Conservation (phyloP, 2,888 invertebrate species). For the Heliconius ismenius region DNA sequence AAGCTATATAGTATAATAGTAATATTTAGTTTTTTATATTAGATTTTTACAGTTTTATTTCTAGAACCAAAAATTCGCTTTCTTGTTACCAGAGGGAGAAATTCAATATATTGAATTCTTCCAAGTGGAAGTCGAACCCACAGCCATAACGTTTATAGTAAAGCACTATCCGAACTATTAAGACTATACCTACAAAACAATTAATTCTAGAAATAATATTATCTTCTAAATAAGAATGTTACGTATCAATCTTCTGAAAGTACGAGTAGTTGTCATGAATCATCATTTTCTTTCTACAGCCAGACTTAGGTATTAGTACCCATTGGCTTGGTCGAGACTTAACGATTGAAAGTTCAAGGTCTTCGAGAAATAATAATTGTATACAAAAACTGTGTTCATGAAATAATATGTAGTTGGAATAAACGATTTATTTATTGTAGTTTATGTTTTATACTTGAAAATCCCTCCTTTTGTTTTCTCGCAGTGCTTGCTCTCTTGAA, state of each 20-base stretch:
- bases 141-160: no score
- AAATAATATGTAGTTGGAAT: not conserved
- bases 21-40: not conserved
- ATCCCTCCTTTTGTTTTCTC: no score
- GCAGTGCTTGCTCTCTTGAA: no score
- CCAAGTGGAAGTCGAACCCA: no score
- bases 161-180: no score
- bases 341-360: slow-evolving; percentile 2
- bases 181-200: no score
- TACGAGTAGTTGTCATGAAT: not conserved
- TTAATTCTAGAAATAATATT: no score
- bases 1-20: not conserved
- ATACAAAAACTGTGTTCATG: not conserved
- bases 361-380: not conserved
- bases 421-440: not conserved
- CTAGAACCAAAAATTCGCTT: no score
- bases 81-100: no score
- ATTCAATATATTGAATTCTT: no score
- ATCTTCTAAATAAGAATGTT: not conserved
- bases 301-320: not conserved
- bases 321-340: not conserved
- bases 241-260: not conserved
- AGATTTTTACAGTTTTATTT: not conserved
- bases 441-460: no score
- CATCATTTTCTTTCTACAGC: not conserved